Evolutionary conservation across 2,888 invertebrate genomes (phyloP).

Genomic region (Mantis religiosa): DNA sequence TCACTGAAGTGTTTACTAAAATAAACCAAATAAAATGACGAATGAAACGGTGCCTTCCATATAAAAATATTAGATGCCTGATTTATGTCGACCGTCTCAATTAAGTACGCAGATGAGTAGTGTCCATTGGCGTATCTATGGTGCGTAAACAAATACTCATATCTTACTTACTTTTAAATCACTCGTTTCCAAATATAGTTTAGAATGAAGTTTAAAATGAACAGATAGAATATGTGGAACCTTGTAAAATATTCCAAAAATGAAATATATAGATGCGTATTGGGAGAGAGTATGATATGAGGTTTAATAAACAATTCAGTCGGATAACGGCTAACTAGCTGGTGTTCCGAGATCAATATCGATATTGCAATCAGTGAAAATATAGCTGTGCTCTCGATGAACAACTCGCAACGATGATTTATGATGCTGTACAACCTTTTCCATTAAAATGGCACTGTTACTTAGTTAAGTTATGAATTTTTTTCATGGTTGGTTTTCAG

Average conservation of each 20-base stretch:
- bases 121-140: too few species aligned
- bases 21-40: too few species aligned
- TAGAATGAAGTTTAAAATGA: too few species aligned
- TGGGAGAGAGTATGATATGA: background rate
- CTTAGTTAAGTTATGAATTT: background rate
- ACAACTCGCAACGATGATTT: background rate
- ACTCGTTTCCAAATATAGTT: too few species aligned
- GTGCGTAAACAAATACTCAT: too few species aligned
- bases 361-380: background rate
- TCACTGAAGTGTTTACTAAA: too few species aligned
- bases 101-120: too few species aligned
- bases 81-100: too few species aligned
- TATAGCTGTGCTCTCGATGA: background rate
- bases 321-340: background rate
- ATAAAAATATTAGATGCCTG: too few species aligned
- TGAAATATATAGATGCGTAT: background rate
- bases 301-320: background rate
- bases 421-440: background rate
- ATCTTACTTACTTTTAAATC: too few species aligned
- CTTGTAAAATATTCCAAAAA: background rate
- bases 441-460: background rate
- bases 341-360: background rate
- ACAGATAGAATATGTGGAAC: background rate
- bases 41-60: too few species aligned
- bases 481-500: background rate